A percentile compares a stretch with the other conserved stretches of the same genome.
Conservation (phyloP, 1,140 invertebrate genomes). For the Pseudoatta argentina region DNA sequence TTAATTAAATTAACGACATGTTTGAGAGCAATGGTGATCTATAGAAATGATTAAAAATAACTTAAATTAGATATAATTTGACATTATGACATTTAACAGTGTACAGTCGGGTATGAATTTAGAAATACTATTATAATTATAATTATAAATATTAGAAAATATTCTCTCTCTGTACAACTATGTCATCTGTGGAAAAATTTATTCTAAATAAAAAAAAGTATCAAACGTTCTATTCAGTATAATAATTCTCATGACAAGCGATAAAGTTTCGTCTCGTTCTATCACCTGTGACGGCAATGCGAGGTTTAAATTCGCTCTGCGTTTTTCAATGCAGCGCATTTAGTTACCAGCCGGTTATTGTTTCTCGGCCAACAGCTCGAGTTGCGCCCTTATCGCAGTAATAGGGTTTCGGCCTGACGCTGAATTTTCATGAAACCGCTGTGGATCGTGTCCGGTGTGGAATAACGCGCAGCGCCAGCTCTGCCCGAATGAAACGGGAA, state of each 20-base stretch:
- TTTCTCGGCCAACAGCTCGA: constrained; percentile 26
- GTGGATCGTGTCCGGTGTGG: constrained; percentile 58
- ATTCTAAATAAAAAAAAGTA: neutral
- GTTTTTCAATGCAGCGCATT: constrained; percentile 52
- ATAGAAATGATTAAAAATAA: too few species aligned
- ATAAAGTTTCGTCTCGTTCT: neutral
- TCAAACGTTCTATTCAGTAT: neutral
- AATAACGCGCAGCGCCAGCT: constrained; percentile 55
- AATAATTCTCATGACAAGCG: neutral
- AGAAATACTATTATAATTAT: neutral
- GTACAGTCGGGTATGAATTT: neutral
- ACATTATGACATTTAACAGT: too few species aligned
- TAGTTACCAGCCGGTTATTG: constrained; percentile 45
- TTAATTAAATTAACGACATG: too few species aligned
- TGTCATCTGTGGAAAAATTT: neutral
- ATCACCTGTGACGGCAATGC: neutral
- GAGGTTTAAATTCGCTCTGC: constrained; percentile 25
- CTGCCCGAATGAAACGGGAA: constrained; percentile 40
- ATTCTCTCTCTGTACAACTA: neutral
- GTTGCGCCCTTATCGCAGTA: constrained; percentile 70
- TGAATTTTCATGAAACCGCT: constrained; percentile 72
- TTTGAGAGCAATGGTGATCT: too few species aligned
- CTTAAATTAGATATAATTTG: too few species aligned
- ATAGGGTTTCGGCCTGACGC: constrained; percentile 65
- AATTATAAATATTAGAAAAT: neutral